Evolutionary conservation across 1,140 invertebrate genomes (phyloP), one percentile per base, ranked within the genome.

Genomic region (Globodera rostochiensis): DNA sequence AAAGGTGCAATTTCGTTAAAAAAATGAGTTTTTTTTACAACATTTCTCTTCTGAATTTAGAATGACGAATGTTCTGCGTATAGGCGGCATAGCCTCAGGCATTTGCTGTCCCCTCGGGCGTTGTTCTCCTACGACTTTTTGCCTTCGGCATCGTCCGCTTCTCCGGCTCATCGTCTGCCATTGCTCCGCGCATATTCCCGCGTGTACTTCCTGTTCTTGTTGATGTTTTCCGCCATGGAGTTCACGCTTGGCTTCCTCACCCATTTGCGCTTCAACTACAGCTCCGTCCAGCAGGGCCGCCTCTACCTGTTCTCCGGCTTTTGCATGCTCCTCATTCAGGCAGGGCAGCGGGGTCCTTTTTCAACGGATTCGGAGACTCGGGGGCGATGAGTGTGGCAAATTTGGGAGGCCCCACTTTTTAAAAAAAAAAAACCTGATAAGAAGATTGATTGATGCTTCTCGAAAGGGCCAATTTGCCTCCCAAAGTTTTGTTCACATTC

Each of bases 241-340:
- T 99, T 98, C 89, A 98, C 97, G 2, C 91, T 99, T 49, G 97
- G 96, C 64, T 99, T 99, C 91, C 92, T 99, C 49, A 97, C 95
- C 71, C 96, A 98, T 91, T 93, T 96, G 85, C 93, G 94, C 69
- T 98, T 98, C 89, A 91, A 93, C 53, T 98, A 96, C 89, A 94
- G 93, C 87, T 95, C 95, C 49, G 95, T 96, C 93, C 94, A 98
- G 90, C 97, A 99, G 92, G 97, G 96, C 8, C 95, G 94, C 92
- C 98, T 99, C 95, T 98, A 98, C 90, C 93, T 98, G 84, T 94
- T 94, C 60, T 95, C 97, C 84, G 97, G 97, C 90, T 85, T 95
- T 25, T 92, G 94, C 46, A 99, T 99, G 97, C 94, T 95, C 46
- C 82, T 95, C 64, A 92, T 98, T 71, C 97, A 99, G 93, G 97